A percentile compares a stretch with the other conserved stretches of the same genome.
phyloP scores from a whole-genome alignment of 30 jellyfish, hydroid and myxozoan species.

The Aurelia sp. region DNA sequence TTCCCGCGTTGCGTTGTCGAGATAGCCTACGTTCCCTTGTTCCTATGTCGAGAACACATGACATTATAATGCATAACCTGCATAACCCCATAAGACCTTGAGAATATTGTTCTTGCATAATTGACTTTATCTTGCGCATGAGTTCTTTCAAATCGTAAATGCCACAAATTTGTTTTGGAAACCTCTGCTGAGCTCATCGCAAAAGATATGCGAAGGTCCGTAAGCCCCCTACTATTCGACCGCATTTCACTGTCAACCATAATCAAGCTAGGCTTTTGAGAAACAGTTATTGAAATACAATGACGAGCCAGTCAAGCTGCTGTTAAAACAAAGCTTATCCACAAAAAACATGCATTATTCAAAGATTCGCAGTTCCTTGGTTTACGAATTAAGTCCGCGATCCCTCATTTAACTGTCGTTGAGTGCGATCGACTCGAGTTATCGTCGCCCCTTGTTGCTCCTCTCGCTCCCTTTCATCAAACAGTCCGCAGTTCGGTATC shows the following conservation, averaged over 20 bases:
- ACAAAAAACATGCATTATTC: constrained; percentile 34
- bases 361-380: constrained; percentile 11
- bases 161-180: constrained; percentile 4
- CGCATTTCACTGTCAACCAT: not conserved
- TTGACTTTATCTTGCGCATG: no score
- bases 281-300: constrained; percentile 46
- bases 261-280: constrained; percentile 2
- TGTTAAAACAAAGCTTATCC: constrained; percentile 34
- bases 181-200: no score
- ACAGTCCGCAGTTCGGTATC: not conserved
- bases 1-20: no score
- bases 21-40: no score
- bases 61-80: no score
- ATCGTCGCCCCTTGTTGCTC: not conserved
- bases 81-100: no score
- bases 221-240: no score
- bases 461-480: not conserved
- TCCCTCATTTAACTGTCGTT: not conserved
- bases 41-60: no score
- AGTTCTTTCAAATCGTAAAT: no score
- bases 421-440: not conserved
- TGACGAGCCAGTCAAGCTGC: constrained; percentile 56
- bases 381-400: constrained; percentile 2
- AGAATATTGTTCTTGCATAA: no score
- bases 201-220: no score